Evolutionary conservation across 2,797 vertebrate genomes (phyloP), one percentile per base, ranked within the genome.

Genomic region (Rachycentron canadum): DNA sequence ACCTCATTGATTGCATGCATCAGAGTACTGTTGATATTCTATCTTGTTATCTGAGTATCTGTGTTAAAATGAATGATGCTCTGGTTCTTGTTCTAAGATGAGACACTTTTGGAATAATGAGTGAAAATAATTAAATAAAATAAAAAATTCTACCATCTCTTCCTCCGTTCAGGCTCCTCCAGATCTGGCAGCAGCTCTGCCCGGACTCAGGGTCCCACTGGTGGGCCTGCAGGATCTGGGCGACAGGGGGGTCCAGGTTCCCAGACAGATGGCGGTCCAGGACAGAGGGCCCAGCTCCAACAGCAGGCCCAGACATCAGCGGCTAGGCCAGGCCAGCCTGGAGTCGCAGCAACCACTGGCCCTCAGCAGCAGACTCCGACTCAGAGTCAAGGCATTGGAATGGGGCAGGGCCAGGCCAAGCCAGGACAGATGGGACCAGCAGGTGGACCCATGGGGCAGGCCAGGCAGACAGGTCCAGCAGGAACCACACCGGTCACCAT

Each of bases 281-380:
- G 94, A 74, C 94, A 95, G 79, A 93, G 95, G 87, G 91, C 93
- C 21, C 95, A 95, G 88, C 91, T 95, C 66, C 95, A 95, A 78
- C 95, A 95, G 63, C 94, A 95, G 88, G 86, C 92, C 69, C 94
- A 95, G 85, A 91, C 92, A 21, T 85, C 93, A 58, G 90, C 92
- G 0, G 79, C 90, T 55, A 90, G 95, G 69, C 90, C 90, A 4
- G 94, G 94, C 9, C 94, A 94, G 59, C 90, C 93, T 1, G 86
- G 90, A 40, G 78, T 85, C 16, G 13, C 84, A n/a, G 72, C 64
- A 0, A 60, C 78, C 34, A 53, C 86, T 0, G 88, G 91, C 49
- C 80, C 89, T 30, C 91, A 89, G 77, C 94, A 94, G 71, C 93
- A 94, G 83, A 89, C 89, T 47, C 76, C 87, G 68, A 66, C 78